These are phyloP conservation scores for Myopa tessellatipennis DNA, from an alignment of 2,888 invertebrate genomes.

Conservation along the genomic window DNA sequence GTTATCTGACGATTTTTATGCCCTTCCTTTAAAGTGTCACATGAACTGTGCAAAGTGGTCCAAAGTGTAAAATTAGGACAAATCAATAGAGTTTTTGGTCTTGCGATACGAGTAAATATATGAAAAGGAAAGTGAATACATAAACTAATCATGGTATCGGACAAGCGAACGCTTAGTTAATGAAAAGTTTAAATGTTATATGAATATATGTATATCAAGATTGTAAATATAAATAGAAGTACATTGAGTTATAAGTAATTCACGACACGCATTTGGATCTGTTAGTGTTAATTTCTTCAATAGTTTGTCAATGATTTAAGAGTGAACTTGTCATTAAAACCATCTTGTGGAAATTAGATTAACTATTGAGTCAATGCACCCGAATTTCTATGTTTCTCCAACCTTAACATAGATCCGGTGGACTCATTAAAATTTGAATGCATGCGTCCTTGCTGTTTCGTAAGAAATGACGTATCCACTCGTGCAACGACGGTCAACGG, in stretches of 20 bases:
- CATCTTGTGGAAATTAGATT: background rate
- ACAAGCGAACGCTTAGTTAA: too few relatives aligned
- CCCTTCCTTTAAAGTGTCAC: constrained; percentile 33
- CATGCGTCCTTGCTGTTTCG: background rate
- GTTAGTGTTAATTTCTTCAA: too few relatives aligned
- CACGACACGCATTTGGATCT: too few relatives aligned
- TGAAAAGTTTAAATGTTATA: too few relatives aligned
- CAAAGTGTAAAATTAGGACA: background rate
- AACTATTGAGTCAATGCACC: background rate
- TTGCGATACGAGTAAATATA: too few relatives aligned
- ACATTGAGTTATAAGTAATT: too few relatives aligned
- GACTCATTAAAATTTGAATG: background rate
- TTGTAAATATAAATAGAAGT: too few relatives aligned
- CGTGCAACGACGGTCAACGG: constrained; percentile 36
- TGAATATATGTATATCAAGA: too few relatives aligned
- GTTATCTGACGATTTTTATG: background rate
- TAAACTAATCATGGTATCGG: too few relatives aligned
- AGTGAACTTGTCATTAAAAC: background rate
- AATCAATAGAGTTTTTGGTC: too few relatives aligned
- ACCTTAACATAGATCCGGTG: background rate
- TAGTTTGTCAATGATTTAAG: too few relatives aligned
- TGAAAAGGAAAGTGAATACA: too few relatives aligned
- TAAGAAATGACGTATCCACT: background rate
- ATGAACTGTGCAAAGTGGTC: constrained; percentile 25
- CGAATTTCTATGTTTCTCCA: background rate